phyloP scores from a whole-genome alignment of 2,888 invertebrate species.

The Philonicus albiceps region DNA sequence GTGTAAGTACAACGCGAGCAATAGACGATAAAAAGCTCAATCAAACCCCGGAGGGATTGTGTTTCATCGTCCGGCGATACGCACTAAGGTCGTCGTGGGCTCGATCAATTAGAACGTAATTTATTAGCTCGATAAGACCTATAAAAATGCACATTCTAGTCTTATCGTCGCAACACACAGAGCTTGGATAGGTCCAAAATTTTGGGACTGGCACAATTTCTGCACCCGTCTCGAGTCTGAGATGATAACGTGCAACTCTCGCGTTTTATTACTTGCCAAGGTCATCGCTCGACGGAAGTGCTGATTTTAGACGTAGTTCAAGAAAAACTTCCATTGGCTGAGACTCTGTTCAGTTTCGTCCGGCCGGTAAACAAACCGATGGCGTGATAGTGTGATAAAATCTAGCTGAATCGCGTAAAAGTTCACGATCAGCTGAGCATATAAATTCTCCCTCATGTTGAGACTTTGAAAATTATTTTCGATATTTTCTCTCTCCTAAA shows the following conservation, averaged over 20 bases:
- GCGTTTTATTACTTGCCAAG: background rate
- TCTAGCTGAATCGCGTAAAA: background rate
- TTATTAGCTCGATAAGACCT: background rate
- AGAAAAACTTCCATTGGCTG: background rate
- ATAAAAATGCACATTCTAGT: background rate
- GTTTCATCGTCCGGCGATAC: background rate
- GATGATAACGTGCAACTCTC: background rate
- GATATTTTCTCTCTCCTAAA: background rate
- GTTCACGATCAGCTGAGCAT: background rate
- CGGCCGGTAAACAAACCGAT: background rate
- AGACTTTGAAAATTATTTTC: background rate
- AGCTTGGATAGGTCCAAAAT: background rate
- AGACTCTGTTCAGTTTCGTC: background rate
- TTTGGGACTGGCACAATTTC: background rate
- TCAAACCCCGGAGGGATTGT: background rate
- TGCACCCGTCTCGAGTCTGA: background rate
- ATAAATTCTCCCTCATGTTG: background rate
- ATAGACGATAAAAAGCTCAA: background rate
- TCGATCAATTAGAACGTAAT: background rate
- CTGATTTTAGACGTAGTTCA: background rate
- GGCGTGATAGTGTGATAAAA: background rate
- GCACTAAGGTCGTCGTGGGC: background rate
- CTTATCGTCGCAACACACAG: background rate
- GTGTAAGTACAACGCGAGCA: background rate
- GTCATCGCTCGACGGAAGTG: background rate